Base-by-base conservation (phyloP, 2,113 vertebrate genomes). In the Arothron firmamentum region DNA sequence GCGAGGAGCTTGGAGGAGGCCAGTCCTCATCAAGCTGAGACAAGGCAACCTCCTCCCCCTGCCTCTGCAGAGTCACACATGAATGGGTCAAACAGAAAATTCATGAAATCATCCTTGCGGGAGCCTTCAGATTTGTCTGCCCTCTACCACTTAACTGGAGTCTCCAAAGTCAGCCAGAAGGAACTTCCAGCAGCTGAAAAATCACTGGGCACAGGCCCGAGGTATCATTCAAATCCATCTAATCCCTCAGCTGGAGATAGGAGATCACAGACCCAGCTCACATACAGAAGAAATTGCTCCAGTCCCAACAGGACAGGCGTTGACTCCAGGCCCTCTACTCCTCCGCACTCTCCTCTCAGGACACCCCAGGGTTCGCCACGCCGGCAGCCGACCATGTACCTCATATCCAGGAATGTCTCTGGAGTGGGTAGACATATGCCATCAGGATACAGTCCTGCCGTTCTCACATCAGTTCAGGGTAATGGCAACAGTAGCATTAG, bases 401-500 rank as follows among this genome's bases (percentile, higher is more conserved):
- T 90, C 77, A 55, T 88, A 69, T 72, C 86, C 59, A 74, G 86
- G 79, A 87, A 74, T 58, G 71, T 77, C 72, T 42, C 79, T 31
- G 82, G 85, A 75, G 80, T 67, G 56, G 62, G 74, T 42, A 46
- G 80, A 67, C 75, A 76, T 55, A 67, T 76, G 50, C 78, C 84
- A 2, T 65, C 85, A 18, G 85, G 82, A 69, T 61, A 59, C 68
- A 81, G 73, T 76, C 67, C 84, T 55, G 70, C 72, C 57, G 51
- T 69, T 46, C 50, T 34, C 1, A 71, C 80, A 19, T 72, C 86
- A 73, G 82, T 78, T 3, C 85, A 91, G 82, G 88, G 91, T 75
- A 86, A 91, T 71, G 87, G 85, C 62, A 78, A 88, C 66, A 75
- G 87, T 56, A 89, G 90, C 75, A 81, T 90, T 34, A 94, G 94